Evolutionary conservation across 2,113 vertebrate genomes (phyloP).

Genomic region (Centropristis striata): DNA sequence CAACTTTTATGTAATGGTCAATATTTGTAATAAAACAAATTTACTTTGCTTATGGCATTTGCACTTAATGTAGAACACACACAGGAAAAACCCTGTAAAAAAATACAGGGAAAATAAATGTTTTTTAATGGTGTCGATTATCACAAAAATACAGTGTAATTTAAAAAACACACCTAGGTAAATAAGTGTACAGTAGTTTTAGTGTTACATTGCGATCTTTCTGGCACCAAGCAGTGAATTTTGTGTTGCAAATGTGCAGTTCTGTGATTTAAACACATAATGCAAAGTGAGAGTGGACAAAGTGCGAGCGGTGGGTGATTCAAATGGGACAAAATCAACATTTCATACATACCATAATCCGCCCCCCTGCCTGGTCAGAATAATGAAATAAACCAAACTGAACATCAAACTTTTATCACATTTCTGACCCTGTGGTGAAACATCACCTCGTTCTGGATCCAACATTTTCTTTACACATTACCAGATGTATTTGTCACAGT

Average conservation of each 20-base stretch:
- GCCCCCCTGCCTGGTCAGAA: slow-evolving; percentile 69
- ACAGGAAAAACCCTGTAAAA: too few species aligned
- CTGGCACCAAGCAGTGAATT: not conserved
- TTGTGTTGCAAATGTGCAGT: not conserved
- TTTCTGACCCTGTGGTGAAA: not conserved
- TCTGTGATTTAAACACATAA: slow-evolving; percentile 25
- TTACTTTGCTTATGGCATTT: too few species aligned
- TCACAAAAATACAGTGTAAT: not conserved
- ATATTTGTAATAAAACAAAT: too few species aligned
- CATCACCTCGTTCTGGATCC: not conserved
- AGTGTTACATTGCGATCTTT: not conserved
- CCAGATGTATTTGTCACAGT: not conserved
- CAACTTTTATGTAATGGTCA: too few species aligned
- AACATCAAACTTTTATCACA: not conserved
- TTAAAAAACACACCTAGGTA: not conserved
- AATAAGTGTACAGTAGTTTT: not conserved
- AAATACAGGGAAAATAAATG: too few species aligned
- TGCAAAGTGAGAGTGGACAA: slow-evolving; percentile 19
- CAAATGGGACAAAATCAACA: not conserved
- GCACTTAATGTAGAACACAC: too few species aligned
- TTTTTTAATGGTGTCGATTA: not conserved
- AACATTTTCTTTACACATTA: not conserved
- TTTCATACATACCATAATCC: slow-evolving; percentile 81
- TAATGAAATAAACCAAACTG: slow-evolving; percentile 19
- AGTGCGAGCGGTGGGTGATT: not conserved